Percentiles rank a stretch among this genome's conserved stretches.
Evolutionary conservation across 2,113 vertebrate species (phyloP).

Genomic region (Scomber scombrus): DNA sequence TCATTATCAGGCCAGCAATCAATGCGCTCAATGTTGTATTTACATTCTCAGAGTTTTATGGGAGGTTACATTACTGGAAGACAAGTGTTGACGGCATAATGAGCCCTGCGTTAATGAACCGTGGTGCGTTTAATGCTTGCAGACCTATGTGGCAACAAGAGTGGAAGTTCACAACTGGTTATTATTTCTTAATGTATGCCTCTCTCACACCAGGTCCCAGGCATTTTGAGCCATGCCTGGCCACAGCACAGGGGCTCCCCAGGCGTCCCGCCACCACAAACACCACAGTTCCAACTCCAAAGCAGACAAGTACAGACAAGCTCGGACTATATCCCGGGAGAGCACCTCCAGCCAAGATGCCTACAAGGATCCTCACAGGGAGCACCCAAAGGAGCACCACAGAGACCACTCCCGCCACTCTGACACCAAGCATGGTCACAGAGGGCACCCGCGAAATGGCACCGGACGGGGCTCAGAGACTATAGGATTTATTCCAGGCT

Average conservation of each 20-base stretch:
- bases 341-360: slow-evolving; percentile 84
- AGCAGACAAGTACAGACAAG: slow-evolving; percentile 81
- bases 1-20: slow-evolving; percentile 33
- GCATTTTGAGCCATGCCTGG: slow-evolving; percentile 90
- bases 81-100: not conserved
- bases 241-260: slow-evolving; percentile 81
- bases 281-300: slow-evolving; percentile 74
- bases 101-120: not conserved
- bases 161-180: not conserved
- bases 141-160: slow-evolving; percentile 7
- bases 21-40: slow-evolving; percentile 34
- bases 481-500: slow-evolving; percentile 91
- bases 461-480: slow-evolving; percentile 87
- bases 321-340: slow-evolving; percentile 74
- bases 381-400: slow-evolving; percentile 69
- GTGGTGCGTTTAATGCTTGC: not conserved
- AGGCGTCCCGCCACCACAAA: slow-evolving; percentile 67
- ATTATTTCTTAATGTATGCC: slow-evolving; percentile 15
- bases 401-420: slow-evolving; percentile 64
- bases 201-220: slow-evolving; percentile 72
- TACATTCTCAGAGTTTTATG: slow-evolving; percentile 20
- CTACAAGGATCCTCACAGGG: slow-evolving; percentile 71
- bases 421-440: slow-evolving; percentile 78
- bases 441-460: slow-evolving; percentile 81
- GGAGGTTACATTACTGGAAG: not conserved